phyloP scores from a whole-genome alignment of 1,140 invertebrate genomes.

The Alviniconcha marisindica region DNA sequence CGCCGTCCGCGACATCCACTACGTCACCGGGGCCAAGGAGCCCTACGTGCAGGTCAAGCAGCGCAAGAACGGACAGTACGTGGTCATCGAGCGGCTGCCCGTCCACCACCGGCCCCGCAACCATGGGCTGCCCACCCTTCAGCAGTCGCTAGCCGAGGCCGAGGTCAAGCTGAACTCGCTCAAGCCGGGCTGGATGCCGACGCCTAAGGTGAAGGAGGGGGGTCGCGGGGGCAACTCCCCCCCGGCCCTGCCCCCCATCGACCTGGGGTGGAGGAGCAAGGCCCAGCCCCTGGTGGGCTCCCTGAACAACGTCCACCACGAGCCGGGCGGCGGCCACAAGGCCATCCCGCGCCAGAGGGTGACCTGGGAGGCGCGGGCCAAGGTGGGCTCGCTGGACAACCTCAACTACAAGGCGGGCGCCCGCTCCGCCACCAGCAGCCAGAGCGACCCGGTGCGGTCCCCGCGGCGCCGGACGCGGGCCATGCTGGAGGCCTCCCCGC shows the following conservation, averaged over 20 bases:
- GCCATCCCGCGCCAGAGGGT: constrained; percentile 83
- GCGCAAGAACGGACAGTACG: constrained; percentile 60
- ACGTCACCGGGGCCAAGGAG: constrained; percentile 1
- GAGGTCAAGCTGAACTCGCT: constrained; percentile 16
- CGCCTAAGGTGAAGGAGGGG: neutral
- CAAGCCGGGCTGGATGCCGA: constrained; percentile 41
- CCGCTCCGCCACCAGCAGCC: neutral
- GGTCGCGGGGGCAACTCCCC: neutral
- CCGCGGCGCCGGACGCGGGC: constrained; percentile 12
- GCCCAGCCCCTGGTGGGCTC: constrained; percentile 64
- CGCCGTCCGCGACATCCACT: constrained; percentile 28
- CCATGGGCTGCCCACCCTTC: neutral
- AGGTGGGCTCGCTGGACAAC: constrained; percentile 93
- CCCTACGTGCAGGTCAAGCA: constrained; percentile 60
- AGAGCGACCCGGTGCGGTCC: constrained; percentile 42
- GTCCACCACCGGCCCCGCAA: constrained; percentile 23
- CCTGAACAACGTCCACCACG: constrained; percentile 59
- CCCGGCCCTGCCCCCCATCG: constrained; percentile 39
- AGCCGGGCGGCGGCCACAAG: constrained; percentile 61
- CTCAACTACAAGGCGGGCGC: constrained; percentile 80
- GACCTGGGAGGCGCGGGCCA: constrained; percentile 86
- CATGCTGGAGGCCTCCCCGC: constrained; percentile 44
- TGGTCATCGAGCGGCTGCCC: constrained; percentile 59
- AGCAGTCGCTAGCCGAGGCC: constrained; percentile 27
- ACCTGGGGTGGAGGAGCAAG: constrained; percentile 49